Evolutionary conservation across 2,113 vertebrate genomes (phyloP).

Genomic region (Pterocles burchelli): DNA sequence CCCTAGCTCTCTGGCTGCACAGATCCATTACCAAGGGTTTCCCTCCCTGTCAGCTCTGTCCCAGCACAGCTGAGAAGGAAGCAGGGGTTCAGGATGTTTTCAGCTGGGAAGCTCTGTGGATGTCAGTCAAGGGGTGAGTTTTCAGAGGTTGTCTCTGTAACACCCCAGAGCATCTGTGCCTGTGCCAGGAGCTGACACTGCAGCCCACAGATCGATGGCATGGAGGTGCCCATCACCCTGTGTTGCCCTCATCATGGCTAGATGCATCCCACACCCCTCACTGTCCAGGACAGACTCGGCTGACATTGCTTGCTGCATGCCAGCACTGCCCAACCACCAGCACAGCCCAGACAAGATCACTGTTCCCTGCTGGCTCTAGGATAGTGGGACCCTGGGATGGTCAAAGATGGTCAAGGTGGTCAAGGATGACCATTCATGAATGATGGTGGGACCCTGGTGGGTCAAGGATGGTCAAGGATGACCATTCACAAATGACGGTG

Average conservation of each 20-base stretch:
- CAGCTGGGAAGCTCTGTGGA: neutral
- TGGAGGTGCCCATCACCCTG: neutral
- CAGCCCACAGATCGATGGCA: neutral
- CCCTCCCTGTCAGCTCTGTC: neutral
- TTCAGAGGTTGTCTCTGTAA: neutral
- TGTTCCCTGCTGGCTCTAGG: too few species aligned
- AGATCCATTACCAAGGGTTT: neutral
- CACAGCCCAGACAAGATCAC: neutral
- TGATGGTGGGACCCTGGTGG: neutral
- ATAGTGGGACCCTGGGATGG: too few species aligned
- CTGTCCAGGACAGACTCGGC: accelerated
- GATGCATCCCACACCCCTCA: neutral
- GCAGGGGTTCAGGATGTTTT: neutral
- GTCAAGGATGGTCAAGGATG: too few species aligned
- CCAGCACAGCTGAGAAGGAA: neutral
- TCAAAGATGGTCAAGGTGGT: too few species aligned
- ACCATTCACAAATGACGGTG: accelerated
- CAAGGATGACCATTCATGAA: too few species aligned
- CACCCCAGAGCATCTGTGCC: neutral
- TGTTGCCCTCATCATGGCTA: neutral
- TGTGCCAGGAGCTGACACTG: neutral
- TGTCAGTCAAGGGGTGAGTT: neutral
- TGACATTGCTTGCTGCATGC: accelerated
- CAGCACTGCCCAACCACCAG: accelerated
- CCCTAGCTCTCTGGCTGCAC: neutral